Evolutionary conservation across 92 coral and sea anemone species (phyloP).

Genomic region (Porites lobata): DNA sequence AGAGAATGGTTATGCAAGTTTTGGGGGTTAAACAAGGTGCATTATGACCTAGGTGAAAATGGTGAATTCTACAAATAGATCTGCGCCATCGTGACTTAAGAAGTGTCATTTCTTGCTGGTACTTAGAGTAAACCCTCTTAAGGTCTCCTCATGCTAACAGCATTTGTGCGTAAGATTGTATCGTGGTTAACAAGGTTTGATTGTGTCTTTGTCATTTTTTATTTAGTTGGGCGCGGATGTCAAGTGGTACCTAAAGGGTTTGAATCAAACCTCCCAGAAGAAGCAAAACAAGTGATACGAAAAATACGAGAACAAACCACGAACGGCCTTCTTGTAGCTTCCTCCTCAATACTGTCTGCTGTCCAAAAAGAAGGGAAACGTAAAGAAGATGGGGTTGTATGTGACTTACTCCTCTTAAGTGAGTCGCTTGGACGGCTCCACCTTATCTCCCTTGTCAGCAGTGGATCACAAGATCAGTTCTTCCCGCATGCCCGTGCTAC

Average conservation of each 20-base stretch:
- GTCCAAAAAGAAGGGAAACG: not conserved
- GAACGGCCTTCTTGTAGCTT: not conserved
- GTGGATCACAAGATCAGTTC: not conserved
- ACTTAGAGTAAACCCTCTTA: too few species aligned
- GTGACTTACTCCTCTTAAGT: conserved; percentile 37
- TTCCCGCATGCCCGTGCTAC: not conserved
- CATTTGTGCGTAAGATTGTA: too few species aligned
- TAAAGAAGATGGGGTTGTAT: conserved; percentile 19
- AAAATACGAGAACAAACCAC: not conserved
- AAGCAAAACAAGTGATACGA: not conserved
- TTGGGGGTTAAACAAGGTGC: too few species aligned
- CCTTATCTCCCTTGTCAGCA: conserved; percentile 15
- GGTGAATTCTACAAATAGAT: too few species aligned
- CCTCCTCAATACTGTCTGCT: not conserved
- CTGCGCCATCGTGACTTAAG: too few species aligned
- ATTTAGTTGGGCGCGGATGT: not conserved
- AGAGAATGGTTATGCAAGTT: too few species aligned
- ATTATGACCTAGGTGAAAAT: too few species aligned
- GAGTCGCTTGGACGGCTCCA: conserved; percentile 2
- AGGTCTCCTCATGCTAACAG: too few species aligned
- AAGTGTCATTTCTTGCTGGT: too few species aligned
- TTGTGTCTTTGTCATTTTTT: not conserved
- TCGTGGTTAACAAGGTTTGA: not conserved
- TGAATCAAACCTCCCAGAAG: not conserved
- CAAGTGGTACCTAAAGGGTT: not conserved